These are phyloP conservation scores for Chymomyza procnemis DNA, from an alignment of 2,888 invertebrate species.

Conservation along the genomic window DNA sequence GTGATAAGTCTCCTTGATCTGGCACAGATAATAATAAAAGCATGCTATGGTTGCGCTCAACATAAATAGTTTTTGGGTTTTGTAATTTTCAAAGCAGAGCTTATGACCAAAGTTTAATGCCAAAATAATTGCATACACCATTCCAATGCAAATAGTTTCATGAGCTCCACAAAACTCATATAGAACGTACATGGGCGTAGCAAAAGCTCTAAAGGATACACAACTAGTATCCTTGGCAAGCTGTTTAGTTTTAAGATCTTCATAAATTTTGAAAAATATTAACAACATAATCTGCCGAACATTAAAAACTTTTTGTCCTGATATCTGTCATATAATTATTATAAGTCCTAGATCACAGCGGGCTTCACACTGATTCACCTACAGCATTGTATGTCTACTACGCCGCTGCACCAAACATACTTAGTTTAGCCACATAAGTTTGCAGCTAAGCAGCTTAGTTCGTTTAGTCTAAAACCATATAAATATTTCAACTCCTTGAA, in stretches of 20 bases:
- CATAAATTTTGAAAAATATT: too few species aligned
- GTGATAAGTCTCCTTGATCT: not conserved
- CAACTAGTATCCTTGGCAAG: too few species aligned
- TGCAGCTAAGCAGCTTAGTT: slow-evolving; percentile 29
- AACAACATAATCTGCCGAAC: too few species aligned
- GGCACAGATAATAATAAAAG: not conserved
- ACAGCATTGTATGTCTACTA: not conserved
- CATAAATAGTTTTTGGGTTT: not conserved
- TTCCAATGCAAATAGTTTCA: slow-evolving; percentile 47
- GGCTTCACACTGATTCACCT: too few species aligned
- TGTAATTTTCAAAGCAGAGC: not conserved
- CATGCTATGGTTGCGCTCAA: not conserved
- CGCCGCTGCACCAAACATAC: not conserved
- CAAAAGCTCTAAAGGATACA: too few species aligned
- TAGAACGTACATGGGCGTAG: not conserved
- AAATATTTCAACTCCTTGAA: not conserved
- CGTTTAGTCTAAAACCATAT: not conserved
- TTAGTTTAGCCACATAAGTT: slow-evolving; percentile 40
- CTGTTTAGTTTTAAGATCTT: too few species aligned
- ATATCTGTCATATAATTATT: too few species aligned
- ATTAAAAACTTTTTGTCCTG: too few species aligned
- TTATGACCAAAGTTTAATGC: slow-evolving; percentile 42
- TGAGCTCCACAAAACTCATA: slow-evolving; percentile 8
- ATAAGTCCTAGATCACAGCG: too few species aligned
- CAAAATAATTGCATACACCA: slow-evolving; percentile 52